phyloP scores from a whole-genome alignment of 2,888 invertebrate species.

The Lacanobia oleracea region DNA sequence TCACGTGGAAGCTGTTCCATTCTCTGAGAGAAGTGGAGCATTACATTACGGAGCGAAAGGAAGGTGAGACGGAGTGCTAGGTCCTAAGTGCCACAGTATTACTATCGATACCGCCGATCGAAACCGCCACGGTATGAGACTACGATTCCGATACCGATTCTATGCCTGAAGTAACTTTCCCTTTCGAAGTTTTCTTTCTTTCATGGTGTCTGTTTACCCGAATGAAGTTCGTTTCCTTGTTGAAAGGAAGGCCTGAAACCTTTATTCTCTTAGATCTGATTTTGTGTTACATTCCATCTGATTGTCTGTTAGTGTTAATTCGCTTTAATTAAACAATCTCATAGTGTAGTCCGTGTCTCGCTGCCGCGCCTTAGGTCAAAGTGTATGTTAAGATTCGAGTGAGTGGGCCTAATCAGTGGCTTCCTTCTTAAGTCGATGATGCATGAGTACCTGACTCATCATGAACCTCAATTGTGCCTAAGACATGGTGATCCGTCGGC shows the following conservation, averaged over 20 bases:
- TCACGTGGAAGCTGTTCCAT: conserved; percentile 86
- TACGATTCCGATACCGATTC: conserved; percentile 60
- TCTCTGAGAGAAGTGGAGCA: conserved; percentile 86
- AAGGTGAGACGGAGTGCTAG: conserved; percentile 88
- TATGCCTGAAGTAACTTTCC: conserved; percentile 69
- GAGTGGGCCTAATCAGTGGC: conserved; percentile 76
- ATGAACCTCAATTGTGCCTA: conserved; percentile 74
- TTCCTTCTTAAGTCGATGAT: conserved; percentile 79
- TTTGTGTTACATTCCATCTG: conserved; percentile 69
- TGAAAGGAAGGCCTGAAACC: conserved; percentile 77
- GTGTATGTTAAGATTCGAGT: conserved; percentile 64
- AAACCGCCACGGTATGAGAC: conserved; percentile 61
- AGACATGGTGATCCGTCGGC: conserved; percentile 76
- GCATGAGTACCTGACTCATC: conserved; percentile 73
- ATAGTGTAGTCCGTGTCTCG: conserved; percentile 62
- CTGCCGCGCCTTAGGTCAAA: conserved; percentile 75
- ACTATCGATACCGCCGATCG: conserved; percentile 63
- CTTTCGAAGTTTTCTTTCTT: conserved; percentile 64
- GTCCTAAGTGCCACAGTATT: conserved; percentile 70
- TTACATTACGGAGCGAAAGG: conserved; percentile 86
- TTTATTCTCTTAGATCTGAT: conserved; percentile 69
- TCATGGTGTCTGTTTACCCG: conserved; percentile 56
- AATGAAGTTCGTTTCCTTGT: conserved; percentile 82
- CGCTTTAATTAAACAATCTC: conserved; percentile 63
- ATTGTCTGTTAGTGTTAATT: conserved; percentile 61